Evolutionary conservation across 2,888 invertebrate genomes (phyloP).

Genomic region (Netelia melanura): DNA sequence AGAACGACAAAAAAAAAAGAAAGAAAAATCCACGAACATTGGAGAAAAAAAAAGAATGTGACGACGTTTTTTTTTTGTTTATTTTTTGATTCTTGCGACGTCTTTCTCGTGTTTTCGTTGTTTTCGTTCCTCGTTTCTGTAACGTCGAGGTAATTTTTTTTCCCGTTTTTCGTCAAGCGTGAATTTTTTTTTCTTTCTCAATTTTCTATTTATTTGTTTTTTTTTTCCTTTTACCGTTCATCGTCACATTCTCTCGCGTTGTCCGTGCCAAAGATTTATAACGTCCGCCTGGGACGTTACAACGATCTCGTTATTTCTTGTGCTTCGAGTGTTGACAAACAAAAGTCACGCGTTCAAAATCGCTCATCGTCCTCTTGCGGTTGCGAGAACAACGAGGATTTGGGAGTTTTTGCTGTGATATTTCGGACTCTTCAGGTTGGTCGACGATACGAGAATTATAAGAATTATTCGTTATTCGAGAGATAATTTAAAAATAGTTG

Average conservation of each 20-base stretch:
- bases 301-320: not conserved
- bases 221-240: not conserved
- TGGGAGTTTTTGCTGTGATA: not conserved
- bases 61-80: no score
- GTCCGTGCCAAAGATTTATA: not conserved
- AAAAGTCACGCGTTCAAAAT: not conserved
- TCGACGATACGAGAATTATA: not conserved
- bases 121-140: no score
- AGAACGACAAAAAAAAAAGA: no score
- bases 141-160: not conserved
- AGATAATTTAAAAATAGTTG: no score
- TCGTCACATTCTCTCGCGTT: not conserved
- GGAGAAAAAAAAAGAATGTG: no score
- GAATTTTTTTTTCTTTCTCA: not conserved
- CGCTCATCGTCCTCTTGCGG: not conserved
- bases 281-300: not conserved
- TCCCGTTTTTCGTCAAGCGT: not conserved
- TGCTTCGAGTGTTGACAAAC: not conserved
- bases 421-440: not conserved
- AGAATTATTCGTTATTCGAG: not conserved
- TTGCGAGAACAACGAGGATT: not conserved
- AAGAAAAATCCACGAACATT: no score
- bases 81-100: no score
- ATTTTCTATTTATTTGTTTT: not conserved
- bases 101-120: no score